Evolutionary conservation across 2,888 invertebrate species (phyloP), one percentile per base, ranked within the genome.

Genomic region (Stenodema calcarata): DNA sequence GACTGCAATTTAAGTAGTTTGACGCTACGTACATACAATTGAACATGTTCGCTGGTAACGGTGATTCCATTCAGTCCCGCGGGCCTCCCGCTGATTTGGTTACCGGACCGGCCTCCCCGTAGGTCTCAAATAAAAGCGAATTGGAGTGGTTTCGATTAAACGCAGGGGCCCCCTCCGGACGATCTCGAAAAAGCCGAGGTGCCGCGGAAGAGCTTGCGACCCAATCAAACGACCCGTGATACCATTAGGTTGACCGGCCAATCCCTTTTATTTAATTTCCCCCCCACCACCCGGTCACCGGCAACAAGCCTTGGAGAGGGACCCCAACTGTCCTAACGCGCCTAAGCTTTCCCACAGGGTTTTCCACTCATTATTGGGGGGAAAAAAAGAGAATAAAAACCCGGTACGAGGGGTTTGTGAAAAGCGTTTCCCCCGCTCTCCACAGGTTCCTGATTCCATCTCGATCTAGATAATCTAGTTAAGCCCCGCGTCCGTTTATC

Each of bases 221-320:
- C 75, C 75, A 75, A 75, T 75, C 75, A 75, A 75, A 75, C 75
- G 75, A 75, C 75, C 75, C 35, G 35, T 75, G 75, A 75, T 75
- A 75, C 28, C 75, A 75, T 75, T 75, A 75, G 35, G 75, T 41
- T 30, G 35, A 75, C 35, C 75, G 75, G 75, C 75, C 75, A 75
- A 75, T 75, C 75, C 9, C 75, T 42, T 75, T 75, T 75, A 75
- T 75, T 75, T 75, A 75, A 75, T 75, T 75, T 75, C 75, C 35
- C 75, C 75, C 75, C 62, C 12, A 23, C 12, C 28, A 3, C 2
- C n/a, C 30, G 16, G 18, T 12, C 27, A 69, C 12, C 28, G 69
- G 69, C 69, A n/a, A 73, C 28, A 11, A 14, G 14, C 75, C 35
- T 75, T 30, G 75, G 75, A 30, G 75, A 28, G 42, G 28, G 27